These are phyloP conservation scores for Meganola albula DNA, from an alignment of 2,888 invertebrate species.

Conservation along the genomic window DNA sequence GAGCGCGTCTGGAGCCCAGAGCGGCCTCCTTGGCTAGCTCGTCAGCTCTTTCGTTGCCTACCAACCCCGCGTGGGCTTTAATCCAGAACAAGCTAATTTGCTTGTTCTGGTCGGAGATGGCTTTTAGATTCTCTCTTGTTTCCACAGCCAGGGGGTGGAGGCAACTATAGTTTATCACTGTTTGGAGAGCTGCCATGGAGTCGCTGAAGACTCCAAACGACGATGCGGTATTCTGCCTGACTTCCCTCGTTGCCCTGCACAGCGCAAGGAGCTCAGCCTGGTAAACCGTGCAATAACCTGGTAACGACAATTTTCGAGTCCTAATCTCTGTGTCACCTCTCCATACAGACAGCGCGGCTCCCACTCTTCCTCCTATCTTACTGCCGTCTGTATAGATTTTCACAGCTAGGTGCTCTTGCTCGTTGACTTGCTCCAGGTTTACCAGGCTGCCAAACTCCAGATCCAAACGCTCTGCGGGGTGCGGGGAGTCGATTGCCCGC, in stretches of 20 bases:
- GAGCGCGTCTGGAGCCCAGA: background rate
- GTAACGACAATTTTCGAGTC: conserved; percentile 5
- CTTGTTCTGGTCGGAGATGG: too few relatives aligned
- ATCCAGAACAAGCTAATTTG: conserved; percentile 11
- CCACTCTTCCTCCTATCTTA: conserved; percentile 16
- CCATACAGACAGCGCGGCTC: conserved; percentile 18
- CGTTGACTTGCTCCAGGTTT: conserved; percentile 1
- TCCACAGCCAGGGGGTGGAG: conserved; percentile 12
- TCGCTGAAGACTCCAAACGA: conserved; percentile 10
- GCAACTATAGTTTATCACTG: background rate
- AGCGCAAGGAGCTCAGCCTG: conserved; percentile 19
- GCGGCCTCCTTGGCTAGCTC: conserved; percentile 13
- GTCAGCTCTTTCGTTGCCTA: conserved; percentile 19
- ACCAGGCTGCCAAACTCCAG: conserved; percentile 5
- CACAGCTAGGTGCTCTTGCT: background rate
- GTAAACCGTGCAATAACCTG: conserved; percentile 14
- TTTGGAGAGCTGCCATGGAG: conserved; percentile 10
- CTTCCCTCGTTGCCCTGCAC: conserved; percentile 3
- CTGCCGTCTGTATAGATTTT: conserved; percentile 18
- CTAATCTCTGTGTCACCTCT: conserved; percentile 9
- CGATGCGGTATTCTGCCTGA: background rate
- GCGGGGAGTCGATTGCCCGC: conserved; percentile 1
- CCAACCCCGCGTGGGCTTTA: conserved; percentile 15
- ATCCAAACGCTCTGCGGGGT: conserved; percentile 8
- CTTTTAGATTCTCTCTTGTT: too few relatives aligned